Percentiles rank a stretch among this genome's conserved stretches.
phyloP scores from a whole-genome alignment of 1,140 invertebrate genomes.

The Chelonus insularis region DNA sequence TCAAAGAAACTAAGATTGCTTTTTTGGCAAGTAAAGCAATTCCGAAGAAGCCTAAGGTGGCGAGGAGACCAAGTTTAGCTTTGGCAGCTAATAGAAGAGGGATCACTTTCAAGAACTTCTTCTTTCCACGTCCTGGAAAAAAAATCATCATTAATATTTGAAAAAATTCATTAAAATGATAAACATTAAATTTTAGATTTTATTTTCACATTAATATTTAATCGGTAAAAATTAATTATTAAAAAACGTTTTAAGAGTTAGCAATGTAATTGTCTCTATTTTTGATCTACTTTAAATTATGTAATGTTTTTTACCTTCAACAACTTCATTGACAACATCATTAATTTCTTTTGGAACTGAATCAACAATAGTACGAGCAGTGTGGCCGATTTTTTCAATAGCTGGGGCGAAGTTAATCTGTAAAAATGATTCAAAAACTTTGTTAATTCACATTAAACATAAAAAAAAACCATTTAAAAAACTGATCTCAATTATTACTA shows the following conservation, averaged over 20 bases:
- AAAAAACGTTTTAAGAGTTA: too few species aligned
- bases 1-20: constrained; percentile 65
- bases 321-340: constrained; percentile 62
- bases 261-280: too few species aligned
- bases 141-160: too few species aligned
- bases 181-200: too few species aligned
- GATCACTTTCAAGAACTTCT: constrained; percentile 65
- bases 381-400: constrained; percentile 56
- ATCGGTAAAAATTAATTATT: too few species aligned
- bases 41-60: constrained; percentile 63
- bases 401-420: constrained; percentile 60
- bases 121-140: constrained; percentile 63
- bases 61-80: constrained; percentile 64
- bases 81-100: constrained; percentile 66
- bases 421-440: too few species aligned
- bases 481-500: too few species aligned
- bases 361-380: constrained; percentile 60
- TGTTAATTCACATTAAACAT: constrained; percentile 35
- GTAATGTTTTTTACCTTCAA: constrained; percentile 61
- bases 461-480: constrained; percentile 22
- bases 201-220: too few species aligned
- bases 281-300: too few species aligned
- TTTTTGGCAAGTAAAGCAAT: constrained; percentile 69
- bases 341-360: constrained; percentile 58
- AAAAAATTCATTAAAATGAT: too few species aligned